Conservation (phyloP, 2,113 vertebrate species). For the Strigops habroptila region DNA sequence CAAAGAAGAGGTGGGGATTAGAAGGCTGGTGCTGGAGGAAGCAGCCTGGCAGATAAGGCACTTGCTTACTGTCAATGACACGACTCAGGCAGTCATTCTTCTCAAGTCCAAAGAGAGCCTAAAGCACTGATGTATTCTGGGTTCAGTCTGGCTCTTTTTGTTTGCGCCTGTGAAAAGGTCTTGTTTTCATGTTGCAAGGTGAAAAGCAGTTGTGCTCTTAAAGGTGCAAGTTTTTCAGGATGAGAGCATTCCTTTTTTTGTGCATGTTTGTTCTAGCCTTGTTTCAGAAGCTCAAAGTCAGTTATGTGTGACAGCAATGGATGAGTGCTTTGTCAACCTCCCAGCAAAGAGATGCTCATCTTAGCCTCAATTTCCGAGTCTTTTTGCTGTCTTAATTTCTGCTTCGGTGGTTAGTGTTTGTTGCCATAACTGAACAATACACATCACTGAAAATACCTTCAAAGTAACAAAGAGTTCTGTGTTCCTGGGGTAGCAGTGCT, state of each 20-base stretch:
- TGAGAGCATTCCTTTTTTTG: neutral
- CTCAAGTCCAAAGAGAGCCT: neutral
- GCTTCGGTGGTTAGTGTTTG: neutral
- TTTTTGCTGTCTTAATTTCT: neutral
- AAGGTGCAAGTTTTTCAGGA: neutral
- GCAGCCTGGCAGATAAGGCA: neutral
- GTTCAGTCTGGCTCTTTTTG: neutral
- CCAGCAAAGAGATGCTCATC: neutral
- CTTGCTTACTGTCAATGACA: neutral
- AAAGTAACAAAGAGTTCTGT: neutral
- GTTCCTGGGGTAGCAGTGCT: neutral
- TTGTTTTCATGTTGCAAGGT: neutral
- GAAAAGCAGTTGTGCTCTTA: neutral
- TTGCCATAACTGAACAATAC: fast-evolving
- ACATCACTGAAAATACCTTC: neutral
- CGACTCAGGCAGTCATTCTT: neutral
- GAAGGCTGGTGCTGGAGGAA: neutral
- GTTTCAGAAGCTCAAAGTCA: neutral
- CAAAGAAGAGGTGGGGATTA: neutral
- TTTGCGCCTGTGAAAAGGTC: neutral
- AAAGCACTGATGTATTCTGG: neutral
- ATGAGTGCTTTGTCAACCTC: neutral
- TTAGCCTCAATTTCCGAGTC: neutral
- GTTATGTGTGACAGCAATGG: neutral
- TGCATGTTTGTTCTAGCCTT: neutral